These are phyloP conservation scores for Tetramorium parvispinum DNA, from an alignment of 1,140 invertebrate species.

Conservation along the genomic window DNA sequence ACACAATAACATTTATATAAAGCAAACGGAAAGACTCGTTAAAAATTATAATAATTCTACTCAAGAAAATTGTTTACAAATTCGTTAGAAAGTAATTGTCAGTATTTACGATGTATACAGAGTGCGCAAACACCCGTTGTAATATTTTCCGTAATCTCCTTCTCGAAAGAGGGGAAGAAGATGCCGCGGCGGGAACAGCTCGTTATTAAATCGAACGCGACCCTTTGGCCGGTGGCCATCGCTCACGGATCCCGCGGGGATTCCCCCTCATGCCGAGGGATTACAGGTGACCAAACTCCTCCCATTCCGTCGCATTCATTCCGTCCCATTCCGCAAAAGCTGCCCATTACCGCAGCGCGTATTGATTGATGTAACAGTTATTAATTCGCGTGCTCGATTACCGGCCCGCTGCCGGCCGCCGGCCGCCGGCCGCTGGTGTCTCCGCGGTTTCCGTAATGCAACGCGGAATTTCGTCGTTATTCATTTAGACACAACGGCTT, in stretches of 20 bases:
- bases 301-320: conserved; percentile 12
- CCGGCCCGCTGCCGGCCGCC: conserved; percentile 61
- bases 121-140: neutral
- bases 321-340: conserved; percentile 37
- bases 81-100: conserved; percentile 1
- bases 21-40: neutral
- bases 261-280: conserved; percentile 42
- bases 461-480: conserved; percentile 69
- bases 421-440: conserved; percentile 65
- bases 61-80: neutral
- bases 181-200: neutral
- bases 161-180: neutral
- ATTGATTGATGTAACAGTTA: conserved; percentile 84
- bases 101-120: neutral
- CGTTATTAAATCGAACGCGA: conserved; percentile 65
- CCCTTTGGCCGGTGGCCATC: conserved; percentile 61
- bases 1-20: neutral
- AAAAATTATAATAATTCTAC: neutral
- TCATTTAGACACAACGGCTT: conserved; percentile 51
- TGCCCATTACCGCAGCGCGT: conserved; percentile 61
- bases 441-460: conserved; percentile 73
- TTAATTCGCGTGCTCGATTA: conserved; percentile 84
- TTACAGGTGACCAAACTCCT: conserved; percentile 60
- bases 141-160: conserved; percentile 9
- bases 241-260: conserved; percentile 52